Evolutionary conservation across 2,797 vertebrate species (phyloP).

Genomic region (Helicolenus hilgendorfi): DNA sequence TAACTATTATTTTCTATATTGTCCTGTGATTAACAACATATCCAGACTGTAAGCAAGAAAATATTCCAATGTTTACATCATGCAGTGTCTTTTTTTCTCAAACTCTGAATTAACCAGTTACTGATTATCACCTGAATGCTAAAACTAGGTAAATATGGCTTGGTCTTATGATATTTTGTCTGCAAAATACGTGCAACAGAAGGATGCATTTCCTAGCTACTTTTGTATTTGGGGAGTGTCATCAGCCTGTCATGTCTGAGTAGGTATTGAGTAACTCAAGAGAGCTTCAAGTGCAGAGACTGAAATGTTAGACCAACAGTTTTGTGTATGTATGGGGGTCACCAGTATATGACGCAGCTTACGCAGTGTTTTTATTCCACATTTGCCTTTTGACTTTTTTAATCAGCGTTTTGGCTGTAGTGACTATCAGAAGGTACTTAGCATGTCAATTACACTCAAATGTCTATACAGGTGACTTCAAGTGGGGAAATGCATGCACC

Average conservation of each 20-base stretch:
- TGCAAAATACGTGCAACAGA: neutral
- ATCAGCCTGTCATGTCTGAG: neutral
- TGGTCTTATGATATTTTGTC: no score
- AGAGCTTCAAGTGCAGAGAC: neutral
- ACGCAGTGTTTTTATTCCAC: neutral
- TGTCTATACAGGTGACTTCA: neutral
- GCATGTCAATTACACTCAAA: neutral
- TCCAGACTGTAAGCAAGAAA: neutral
- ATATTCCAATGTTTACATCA: no score
- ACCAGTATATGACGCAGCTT: constrained; percentile 32
- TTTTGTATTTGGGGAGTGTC: neutral
- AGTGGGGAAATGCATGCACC: neutral
- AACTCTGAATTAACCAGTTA: neutral
- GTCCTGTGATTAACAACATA: no score
- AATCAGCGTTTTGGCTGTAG: neutral
- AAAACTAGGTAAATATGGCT: neutral
- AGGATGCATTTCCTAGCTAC: neutral
- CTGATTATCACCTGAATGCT: neutral
- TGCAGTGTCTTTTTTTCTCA: no score
- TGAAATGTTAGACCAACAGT: neutral
- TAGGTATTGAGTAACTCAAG: neutral
- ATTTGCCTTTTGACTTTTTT: neutral
- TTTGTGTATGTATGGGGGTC: neutral
- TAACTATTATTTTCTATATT: no score
- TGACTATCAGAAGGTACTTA: neutral